Percentiles rank a stretch among this genome's conserved stretches.
Conservation (phyloP, 2,888 invertebrate species). For the Campoletis raptor region DNA sequence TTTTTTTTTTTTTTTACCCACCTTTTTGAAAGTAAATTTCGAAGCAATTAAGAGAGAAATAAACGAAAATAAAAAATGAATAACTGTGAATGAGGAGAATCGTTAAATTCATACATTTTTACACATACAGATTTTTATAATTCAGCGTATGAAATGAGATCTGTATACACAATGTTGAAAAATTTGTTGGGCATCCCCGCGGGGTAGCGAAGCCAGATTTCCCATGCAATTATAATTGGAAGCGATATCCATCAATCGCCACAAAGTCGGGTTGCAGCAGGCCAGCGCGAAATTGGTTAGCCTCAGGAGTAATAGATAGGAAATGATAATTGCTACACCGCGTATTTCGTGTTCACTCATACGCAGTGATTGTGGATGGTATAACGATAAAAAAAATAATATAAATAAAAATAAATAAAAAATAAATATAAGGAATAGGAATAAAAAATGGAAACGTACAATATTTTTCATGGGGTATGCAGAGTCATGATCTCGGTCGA, state of each 20-base stretch:
- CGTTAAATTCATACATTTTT: not conserved
- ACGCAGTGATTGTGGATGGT: not conserved
- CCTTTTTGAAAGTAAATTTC: not conserved
- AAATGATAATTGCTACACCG: constrained; percentile 47
- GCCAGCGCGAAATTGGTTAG: constrained; percentile 15
- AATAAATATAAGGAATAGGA: not conserved
- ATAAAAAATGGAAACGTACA: not conserved
- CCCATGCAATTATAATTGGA: constrained; percentile 65
- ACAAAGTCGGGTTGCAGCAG: constrained; percentile 44
- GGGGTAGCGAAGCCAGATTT: constrained; percentile 56
- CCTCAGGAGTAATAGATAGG: constrained; percentile 2
- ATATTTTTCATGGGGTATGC: not conserved
- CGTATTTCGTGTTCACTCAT: constrained; percentile 1
- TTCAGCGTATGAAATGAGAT: not conserved
- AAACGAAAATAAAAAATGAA: not conserved
- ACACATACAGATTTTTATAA: not conserved
- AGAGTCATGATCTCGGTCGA: not conserved
- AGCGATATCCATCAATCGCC: constrained; percentile 65
- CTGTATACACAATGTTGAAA: not conserved
- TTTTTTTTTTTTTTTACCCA: not conserved
- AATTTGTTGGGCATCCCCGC: constrained; percentile 48
- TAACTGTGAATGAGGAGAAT: not conserved
- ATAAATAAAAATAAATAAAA: not conserved
- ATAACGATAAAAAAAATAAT: not conserved
- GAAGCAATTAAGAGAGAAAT: not conserved